phyloP scores from a whole-genome alignment of 2,888 invertebrate species.

The Harpalus rubripes region DNA sequence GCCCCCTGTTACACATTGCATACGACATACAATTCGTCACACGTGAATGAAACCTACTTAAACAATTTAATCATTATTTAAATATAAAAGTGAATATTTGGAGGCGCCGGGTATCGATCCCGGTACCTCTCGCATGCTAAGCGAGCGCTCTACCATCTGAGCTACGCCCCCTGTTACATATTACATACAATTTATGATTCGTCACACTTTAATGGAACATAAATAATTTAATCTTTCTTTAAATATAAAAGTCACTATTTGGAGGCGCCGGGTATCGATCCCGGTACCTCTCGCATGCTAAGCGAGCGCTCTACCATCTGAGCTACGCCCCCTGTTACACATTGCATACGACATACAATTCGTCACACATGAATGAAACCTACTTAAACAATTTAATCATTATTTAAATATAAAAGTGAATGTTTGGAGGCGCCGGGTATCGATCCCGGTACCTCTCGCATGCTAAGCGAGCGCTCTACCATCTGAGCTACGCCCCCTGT shows the following conservation, averaged over 20 bases:
- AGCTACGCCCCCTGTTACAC: constrained; percentile 25
- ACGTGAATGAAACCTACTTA: too few relatives aligned
- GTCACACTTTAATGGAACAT: too few relatives aligned
- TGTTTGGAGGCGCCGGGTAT: constrained; percentile 76
- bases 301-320: constrained; percentile 71
- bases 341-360: background rate
- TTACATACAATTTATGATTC: background rate
- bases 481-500: constrained; percentile 78
- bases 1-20: constrained; percentile 29
- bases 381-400: too few relatives aligned
- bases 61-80: too few relatives aligned
- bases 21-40: too few relatives aligned
- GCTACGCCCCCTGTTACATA: constrained; percentile 75
- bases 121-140: constrained; percentile 81
- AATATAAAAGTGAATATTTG: constrained; percentile 69
- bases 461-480: constrained; percentile 81
- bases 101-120: constrained; percentile 79
- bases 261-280: constrained; percentile 79
- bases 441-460: constrained; percentile 81
- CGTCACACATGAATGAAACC: too few relatives aligned
- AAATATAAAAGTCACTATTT: constrained; percentile 60
- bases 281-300: constrained; percentile 81
- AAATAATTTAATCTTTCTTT: too few relatives aligned
- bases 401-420: too few relatives aligned
- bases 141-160: constrained; percentile 81